Evolutionary conservation across 1,140 invertebrate genomes (phyloP).

Genomic region (Drosophila mayri): DNA sequence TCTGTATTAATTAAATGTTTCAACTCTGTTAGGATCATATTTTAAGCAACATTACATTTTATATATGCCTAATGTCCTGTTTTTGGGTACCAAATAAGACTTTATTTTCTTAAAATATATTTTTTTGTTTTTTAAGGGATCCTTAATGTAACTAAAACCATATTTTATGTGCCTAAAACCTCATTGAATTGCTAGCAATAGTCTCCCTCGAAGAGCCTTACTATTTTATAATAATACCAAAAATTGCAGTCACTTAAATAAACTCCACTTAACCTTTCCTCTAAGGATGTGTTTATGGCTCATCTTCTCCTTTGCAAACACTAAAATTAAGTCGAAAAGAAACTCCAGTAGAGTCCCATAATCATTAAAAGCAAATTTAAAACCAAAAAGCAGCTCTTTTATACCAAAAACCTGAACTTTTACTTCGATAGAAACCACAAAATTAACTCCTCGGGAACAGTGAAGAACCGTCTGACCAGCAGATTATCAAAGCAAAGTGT

Average conservation of each 20-base stretch:
- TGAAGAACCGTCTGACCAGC: conserved; percentile 40
- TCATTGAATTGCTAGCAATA: background rate
- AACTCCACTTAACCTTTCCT: background rate
- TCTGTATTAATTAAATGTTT: too few relatives aligned
- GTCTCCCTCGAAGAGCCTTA: too few relatives aligned
- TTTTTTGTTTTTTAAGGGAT: too few relatives aligned
- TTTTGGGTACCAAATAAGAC: too few relatives aligned
- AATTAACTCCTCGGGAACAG: conserved; percentile 12
- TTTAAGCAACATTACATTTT: too few relatives aligned
- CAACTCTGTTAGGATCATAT: too few relatives aligned
- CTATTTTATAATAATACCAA: too few relatives aligned
- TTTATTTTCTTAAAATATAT: too few relatives aligned
- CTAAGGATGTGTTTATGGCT: background rate
- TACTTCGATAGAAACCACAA: conserved; percentile 19
- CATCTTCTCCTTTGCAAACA: background rate
- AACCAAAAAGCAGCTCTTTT: too few relatives aligned
- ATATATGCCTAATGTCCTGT: too few relatives aligned
- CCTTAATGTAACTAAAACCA: too few relatives aligned
- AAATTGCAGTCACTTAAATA: background rate
- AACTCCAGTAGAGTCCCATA: background rate
- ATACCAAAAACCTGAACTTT: conserved; percentile 28
- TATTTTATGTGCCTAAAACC: background rate
- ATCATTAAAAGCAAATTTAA: too few relatives aligned
- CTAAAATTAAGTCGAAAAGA: background rate
- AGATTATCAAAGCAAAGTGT: conserved; percentile 54